Evolutionary conservation across 2,797 vertebrate genomes (phyloP).

Genomic region (Poeciliopsis turneri): DNA sequence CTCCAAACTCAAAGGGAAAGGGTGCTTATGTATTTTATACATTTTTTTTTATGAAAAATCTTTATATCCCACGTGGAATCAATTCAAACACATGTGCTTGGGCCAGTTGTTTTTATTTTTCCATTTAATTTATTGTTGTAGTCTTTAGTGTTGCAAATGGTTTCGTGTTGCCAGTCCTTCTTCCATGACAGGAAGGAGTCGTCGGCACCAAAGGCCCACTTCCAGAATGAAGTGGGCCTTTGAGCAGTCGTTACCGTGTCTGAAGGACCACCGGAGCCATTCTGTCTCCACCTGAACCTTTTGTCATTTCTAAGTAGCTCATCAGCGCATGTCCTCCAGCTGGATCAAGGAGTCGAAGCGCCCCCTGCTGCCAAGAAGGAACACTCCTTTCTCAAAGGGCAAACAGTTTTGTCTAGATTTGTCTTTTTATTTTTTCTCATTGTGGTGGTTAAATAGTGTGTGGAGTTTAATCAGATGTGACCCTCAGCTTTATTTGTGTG

Average conservation of each 20-base stretch:
- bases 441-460: conserved; percentile 40
- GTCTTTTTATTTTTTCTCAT: conserved; percentile 34
- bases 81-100: conserved; percentile 34
- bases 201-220: conserved; percentile 9
- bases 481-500: conserved; percentile 35
- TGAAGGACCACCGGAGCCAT: conserved; percentile 24
- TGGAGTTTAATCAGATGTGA: conserved; percentile 39
- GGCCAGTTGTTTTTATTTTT: conserved; percentile 59
- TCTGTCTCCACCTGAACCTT: conserved; percentile 8
- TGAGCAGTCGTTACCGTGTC: conserved; percentile 11
- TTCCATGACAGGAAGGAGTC: conserved; percentile 19
- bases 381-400: conserved; percentile 41
- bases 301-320: conserved; percentile 19
- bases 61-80: conserved; percentile 87
- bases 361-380: conserved; percentile 4
- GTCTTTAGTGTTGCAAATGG: conserved; percentile 38
- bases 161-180: conserved; percentile 27
- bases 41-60: conserved; percentile 92
- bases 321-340: conserved; percentile 3
- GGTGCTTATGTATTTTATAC: conserved; percentile 98
- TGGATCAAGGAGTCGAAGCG: conserved; percentile 12
- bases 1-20: conserved; percentile 86
- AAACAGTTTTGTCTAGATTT: conserved; percentile 39
- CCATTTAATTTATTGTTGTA: conserved; percentile 73
- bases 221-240: conserved; percentile 26